A percentile compares a stretch with the other conserved stretches of the same genome.
phyloP scores from a whole-genome alignment of 1,140 invertebrate species.

The Latrodectus geometricus region DNA sequence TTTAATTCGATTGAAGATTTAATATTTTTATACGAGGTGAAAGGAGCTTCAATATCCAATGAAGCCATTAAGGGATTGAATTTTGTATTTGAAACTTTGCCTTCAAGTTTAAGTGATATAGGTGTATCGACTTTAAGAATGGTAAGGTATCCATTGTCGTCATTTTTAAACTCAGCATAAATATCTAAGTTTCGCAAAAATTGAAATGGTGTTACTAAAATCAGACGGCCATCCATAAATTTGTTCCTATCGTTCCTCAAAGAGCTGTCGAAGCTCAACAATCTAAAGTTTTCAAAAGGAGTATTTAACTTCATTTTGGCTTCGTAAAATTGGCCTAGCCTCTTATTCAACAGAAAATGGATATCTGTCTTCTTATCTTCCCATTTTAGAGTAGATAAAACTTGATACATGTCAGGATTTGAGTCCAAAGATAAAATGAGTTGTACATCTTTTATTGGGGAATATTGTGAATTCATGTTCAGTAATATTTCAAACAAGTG shows the following conservation, averaged over 20 bases:
- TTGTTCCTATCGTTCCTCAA: conserved; percentile 12
- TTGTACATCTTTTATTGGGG: conserved; percentile 16
- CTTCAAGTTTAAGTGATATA: neutral
- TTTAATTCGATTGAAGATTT: conserved; percentile 23
- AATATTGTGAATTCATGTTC: conserved; percentile 2
- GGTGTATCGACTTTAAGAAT: conserved; percentile 14
- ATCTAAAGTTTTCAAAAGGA: conserved; percentile 28
- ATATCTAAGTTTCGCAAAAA: conserved; percentile 43
- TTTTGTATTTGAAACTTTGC: conserved; percentile 24
- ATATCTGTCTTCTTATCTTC: conserved; percentile 22
- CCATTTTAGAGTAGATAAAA: conserved; percentile 35
- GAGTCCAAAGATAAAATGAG: neutral
- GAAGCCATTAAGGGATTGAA: conserved; percentile 34
- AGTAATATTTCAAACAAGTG: conserved; percentile 16
- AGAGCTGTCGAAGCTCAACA: conserved; percentile 38
- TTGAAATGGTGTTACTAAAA: conserved; percentile 65
- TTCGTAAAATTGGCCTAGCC: conserved; percentile 21
- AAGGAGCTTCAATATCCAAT: conserved; percentile 49
- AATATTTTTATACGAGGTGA: conserved; percentile 30
- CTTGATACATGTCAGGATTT: neutral
- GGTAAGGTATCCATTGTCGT: conserved; percentile 9
- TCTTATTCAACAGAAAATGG: neutral
- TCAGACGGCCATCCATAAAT: conserved; percentile 47
- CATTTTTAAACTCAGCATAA: conserved; percentile 60
- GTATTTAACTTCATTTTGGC: conserved; percentile 39